A percentile compares a stretch with the other conserved stretches of the same genome.
Conservation (phyloP, 1,140 invertebrate species). For the Ptiloglossa arizonensis region DNA sequence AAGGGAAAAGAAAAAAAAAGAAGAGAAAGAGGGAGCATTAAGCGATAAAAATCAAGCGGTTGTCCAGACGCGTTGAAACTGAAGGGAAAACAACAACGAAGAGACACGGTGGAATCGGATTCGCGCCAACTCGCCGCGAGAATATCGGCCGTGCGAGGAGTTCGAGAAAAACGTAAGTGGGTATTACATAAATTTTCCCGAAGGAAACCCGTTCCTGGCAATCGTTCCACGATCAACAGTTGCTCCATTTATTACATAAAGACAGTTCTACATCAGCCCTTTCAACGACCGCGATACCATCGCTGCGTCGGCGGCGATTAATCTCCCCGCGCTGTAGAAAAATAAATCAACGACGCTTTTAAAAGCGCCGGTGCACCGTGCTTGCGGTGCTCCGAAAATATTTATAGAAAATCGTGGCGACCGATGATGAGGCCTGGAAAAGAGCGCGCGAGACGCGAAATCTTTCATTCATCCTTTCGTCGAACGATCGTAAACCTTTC, state of each 20-base stretch:
- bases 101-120: too few species aligned
- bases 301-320: slow-evolving; percentile 11
- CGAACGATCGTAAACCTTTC: slow-evolving; percentile 21
- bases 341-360: slow-evolving; percentile 36
- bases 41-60: too few species aligned
- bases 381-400: neutral
- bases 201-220: neutral
- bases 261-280: slow-evolving; percentile 23
- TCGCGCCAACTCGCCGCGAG: neutral
- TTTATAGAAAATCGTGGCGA: slow-evolving; percentile 31
- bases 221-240: slow-evolving; percentile 40
- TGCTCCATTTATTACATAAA: slow-evolving; percentile 38
- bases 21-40: too few species aligned
- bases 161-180: too few species aligned
- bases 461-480: slow-evolving; percentile 34
- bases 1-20: too few species aligned
- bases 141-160: neutral
- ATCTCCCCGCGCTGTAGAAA: slow-evolving; percentile 25
- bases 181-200: slow-evolving; percentile 4
- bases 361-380: neutral
- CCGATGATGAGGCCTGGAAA: neutral
- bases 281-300: slow-evolving; percentile 27
- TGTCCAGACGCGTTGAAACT: too few species aligned
- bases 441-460: neutral
- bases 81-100: too few species aligned